Percentiles rank a stretch among this genome's conserved stretches.
These are phyloP conservation scores for Cephus rjabovi DNA, from an alignment of 2,888 invertebrate species.

Conservation along the genomic window DNA sequence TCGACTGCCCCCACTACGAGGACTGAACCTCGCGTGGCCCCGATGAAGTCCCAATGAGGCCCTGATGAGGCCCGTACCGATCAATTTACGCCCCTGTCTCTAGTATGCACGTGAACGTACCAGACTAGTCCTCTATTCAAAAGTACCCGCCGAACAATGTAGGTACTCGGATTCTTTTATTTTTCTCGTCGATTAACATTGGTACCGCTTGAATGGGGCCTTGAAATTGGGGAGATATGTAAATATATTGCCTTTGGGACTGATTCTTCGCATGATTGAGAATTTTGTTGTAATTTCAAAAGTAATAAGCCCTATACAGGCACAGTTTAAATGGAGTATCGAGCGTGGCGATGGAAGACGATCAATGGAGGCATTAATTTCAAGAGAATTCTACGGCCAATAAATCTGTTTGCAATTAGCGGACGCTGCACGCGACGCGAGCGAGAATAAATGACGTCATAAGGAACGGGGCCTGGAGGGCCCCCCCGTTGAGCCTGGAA, in stretches of 20 bases:
- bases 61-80: slow-evolving; percentile 4
- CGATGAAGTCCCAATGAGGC: slow-evolving; percentile 3
- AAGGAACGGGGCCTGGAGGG: slow-evolving; percentile 51
- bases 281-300: neutral
- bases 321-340: neutral
- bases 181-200: neutral
- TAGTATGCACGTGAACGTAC: neutral
- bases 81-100: neutral
- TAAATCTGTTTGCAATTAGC: slow-evolving; percentile 66
- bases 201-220: neutral
- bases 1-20: neutral
- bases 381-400: slow-evolving; percentile 41
- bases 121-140: neutral
- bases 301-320: neutral
- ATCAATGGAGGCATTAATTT: slow-evolving; percentile 11
- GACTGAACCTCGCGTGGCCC: slow-evolving; percentile 12
- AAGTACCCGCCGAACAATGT: neutral
- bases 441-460: slow-evolving; percentile 61
- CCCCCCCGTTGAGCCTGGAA: slow-evolving; percentile 26
- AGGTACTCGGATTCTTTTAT: neutral
- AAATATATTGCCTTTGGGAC: neutral
- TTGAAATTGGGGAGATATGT: neutral
- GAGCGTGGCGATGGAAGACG: neutral
- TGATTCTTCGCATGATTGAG: neutral
- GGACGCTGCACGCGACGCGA: slow-evolving; percentile 53